Evolutionary conservation across 2,888 invertebrate genomes (phyloP).

Genomic region (Netelia melanura): DNA sequence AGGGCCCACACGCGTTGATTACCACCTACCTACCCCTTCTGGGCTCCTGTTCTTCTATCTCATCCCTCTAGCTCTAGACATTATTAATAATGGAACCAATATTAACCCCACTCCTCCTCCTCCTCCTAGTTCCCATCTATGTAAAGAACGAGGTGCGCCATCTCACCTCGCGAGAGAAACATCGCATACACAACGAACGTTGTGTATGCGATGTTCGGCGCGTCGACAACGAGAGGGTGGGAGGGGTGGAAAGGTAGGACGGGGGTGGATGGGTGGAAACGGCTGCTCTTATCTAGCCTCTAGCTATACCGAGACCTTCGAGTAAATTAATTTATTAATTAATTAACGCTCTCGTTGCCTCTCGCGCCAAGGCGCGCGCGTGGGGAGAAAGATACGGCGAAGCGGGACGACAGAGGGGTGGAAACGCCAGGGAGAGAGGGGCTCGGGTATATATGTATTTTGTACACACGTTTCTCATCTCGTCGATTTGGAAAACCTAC

Average conservation of each 20-base stretch:
- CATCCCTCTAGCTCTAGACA: conserved; percentile 61
- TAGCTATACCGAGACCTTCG: conserved; percentile 50
- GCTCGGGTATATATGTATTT: no score
- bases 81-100: conserved; percentile 78
- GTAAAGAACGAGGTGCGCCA: conserved; percentile 29
- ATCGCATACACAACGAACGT: conserved; percentile 4
- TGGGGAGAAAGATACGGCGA: conserved; percentile 58
- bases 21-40: conserved; percentile 62
- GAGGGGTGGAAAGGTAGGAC: not conserved
- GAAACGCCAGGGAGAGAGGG: not conserved
- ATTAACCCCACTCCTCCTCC: conserved; percentile 50
- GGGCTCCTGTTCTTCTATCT: conserved; percentile 53
- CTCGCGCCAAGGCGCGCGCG: conserved; percentile 53
- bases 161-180: conserved; percentile 3
- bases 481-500: no score
- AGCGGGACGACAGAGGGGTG: conserved; percentile 47
- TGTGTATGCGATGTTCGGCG: conserved; percentile 1
- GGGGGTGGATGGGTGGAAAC: not conserved
- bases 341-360: conserved; percentile 71
- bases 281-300: conserved; percentile 36
- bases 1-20: conserved; percentile 71
- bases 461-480: no score
- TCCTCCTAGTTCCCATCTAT: conserved; percentile 12
- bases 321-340: conserved; percentile 77
- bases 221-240: not conserved